Evolutionary conservation across 2,113 vertebrate genomes (phyloP).

Genomic region (Aptenodytes forsteri): DNA sequence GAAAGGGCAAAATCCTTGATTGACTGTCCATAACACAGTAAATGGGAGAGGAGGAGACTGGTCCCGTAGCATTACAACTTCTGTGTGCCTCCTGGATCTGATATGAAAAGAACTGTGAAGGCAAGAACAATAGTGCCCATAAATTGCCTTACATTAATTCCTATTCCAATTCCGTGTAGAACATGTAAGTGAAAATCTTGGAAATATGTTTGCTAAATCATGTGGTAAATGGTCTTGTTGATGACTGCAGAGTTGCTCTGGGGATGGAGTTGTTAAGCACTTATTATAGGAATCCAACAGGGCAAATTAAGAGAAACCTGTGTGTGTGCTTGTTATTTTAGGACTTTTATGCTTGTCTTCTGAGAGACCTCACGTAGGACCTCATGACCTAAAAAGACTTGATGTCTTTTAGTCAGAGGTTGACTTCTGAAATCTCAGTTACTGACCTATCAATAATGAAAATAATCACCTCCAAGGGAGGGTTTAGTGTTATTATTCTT

Average conservation of each 20-base stretch:
- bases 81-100: not conserved
- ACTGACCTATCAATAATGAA: constrained; percentile 64
- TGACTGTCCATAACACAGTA: not conserved
- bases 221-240: constrained; percentile 80
- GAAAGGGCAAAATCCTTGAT: not conserved
- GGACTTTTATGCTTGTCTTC: constrained; percentile 69
- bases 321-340: constrained; percentile 75
- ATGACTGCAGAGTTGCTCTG: constrained; percentile 77
- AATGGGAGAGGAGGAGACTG: not conserved
- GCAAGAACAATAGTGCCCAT: not conserved
- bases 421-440: constrained; percentile 54
- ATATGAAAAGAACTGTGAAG: not conserved
- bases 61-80: not conserved
- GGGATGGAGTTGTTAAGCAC: constrained; percentile 75
- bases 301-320: constrained; percentile 80
- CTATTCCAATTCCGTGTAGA: constrained; percentile 33
- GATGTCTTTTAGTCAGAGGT: constrained; percentile 66
- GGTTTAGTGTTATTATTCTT: constrained; percentile 50
- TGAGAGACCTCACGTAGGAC: constrained; percentile 60
- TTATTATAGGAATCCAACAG: constrained; percentile 80
- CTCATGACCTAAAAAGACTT: constrained; percentile 70
- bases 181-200: constrained; percentile 66
- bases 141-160: constrained; percentile 50
- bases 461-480: constrained; percentile 65
- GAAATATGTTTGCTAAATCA: constrained; percentile 82